Percentiles rank a stretch among this genome's conserved stretches.
Evolutionary conservation across 2,113 vertebrate genomes (phyloP).

Genomic region (Amphiprion ocellaris): DNA sequence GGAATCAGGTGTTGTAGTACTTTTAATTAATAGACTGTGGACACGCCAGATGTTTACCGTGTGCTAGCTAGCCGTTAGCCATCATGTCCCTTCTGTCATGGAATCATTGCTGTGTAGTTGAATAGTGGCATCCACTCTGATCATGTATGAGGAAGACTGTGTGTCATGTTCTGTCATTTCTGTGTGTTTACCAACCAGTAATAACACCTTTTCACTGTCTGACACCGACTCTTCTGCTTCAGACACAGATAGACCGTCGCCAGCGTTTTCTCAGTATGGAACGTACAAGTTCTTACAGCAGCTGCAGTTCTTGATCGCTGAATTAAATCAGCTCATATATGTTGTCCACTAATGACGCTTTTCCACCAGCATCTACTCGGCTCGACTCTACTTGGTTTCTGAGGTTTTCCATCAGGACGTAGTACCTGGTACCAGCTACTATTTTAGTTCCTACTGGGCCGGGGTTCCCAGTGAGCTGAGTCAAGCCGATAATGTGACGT

Average conservation of each 20-base stretch:
- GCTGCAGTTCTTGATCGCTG: too few relatives aligned
- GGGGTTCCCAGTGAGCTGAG: too few relatives aligned
- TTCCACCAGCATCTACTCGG: too few relatives aligned
- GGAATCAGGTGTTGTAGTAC: slow-evolving; percentile 58
- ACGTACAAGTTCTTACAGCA: too few relatives aligned
- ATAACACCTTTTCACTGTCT: slow-evolving; percentile 60
- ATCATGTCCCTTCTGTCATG: slow-evolving; percentile 35
- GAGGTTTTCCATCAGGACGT: too few relatives aligned
- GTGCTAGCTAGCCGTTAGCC: slow-evolving; percentile 36
- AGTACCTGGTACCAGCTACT: too few relatives aligned
- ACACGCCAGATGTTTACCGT: slow-evolving; percentile 46
- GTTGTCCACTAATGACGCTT: too few relatives aligned
- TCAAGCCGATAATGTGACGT: too few relatives aligned
- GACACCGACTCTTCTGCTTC: slow-evolving; percentile 42
- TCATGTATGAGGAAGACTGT: slow-evolving; percentile 49
- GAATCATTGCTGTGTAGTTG: slow-evolving; percentile 45
- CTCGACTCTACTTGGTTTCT: too few relatives aligned
- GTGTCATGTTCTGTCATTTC: slow-evolving; percentile 53
- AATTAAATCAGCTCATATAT: too few relatives aligned
- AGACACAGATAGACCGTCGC: neutral
- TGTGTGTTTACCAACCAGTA: slow-evolving; percentile 49
- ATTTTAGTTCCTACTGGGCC: too few relatives aligned
- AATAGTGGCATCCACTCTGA: slow-evolving; percentile 45
- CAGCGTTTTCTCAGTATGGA: too few relatives aligned
- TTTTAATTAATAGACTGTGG: slow-evolving; percentile 38